Evolutionary conservation across 2,797 vertebrate species (phyloP), one percentile per base, ranked within the genome.

Genomic region (Sparus aurata): DNA sequence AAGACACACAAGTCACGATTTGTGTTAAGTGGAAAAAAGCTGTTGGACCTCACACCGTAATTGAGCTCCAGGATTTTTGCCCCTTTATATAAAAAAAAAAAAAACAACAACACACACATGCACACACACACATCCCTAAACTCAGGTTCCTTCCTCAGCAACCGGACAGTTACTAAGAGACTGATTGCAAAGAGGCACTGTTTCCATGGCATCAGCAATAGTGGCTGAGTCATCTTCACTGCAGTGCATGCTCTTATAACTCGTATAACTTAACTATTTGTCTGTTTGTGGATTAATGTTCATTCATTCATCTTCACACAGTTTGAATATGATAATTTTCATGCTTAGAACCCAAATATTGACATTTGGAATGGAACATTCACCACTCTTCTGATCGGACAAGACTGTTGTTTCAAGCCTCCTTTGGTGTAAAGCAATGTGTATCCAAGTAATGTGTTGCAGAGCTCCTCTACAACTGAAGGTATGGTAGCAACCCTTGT

Each of bases 91-190:
- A 2, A 27, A 27, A 27, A 27, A 27, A 27, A 27, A 27, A 27
- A 27, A n/a, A n/a, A n/a, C n/a, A n/a, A n/a, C n/a, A n/a, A 43
- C 69, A 60, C 57, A 49, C 45, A 64, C 47, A 69, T 58, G 63
- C 59, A 73, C 59, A 90, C 23, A 80, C 73, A 72, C 82, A 82
- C 61, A 72, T 74, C 12, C 80, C 53, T 46, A 93, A 89, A 93
- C 87, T 86, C 81, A 23, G 92, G 69, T 70, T 92, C 89, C 94
- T 94, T 94, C 92, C 96, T 95, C 94, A 79, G 97, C 95, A 96
- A 97, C 97, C 67, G 55, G 92, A 75, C 92, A 83, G 97, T 97
- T 97, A 96, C 96, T 85, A 94, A 96, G 97, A 97, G 95, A 97
- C 96, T 87, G 93, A 95, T 96, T 92, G 94, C 95, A 96, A 96